Evolutionary conservation across 1,140 invertebrate genomes (phyloP).

Genomic region (Diachasma alloeum): DNA sequence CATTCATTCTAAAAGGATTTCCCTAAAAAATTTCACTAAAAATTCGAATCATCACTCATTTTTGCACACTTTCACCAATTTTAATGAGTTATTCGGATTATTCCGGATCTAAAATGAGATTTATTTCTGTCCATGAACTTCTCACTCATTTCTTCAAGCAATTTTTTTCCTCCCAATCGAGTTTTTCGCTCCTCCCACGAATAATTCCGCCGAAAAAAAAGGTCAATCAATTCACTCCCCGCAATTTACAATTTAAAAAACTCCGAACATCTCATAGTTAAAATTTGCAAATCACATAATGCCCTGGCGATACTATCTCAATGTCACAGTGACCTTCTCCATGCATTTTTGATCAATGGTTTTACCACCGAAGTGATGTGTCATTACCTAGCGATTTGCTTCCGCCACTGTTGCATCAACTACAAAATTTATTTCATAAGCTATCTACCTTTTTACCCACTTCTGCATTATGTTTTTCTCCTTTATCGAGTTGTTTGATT

Average conservation of each 20-base stretch:
- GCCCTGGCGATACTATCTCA: background rate
- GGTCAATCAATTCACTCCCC: too few relatives aligned
- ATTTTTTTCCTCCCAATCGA: too few relatives aligned
- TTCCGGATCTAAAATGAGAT: too few relatives aligned
- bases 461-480: background rate
- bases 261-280: background rate
- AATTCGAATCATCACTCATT: too few relatives aligned
- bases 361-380: background rate
- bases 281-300: background rate
- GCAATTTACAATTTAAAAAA: background rate
- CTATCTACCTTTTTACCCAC: background rate
- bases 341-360: conserved; percentile 3
- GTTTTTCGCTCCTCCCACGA: too few relatives aligned
- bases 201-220: too few relatives aligned
- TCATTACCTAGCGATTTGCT: background rate
- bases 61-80: too few relatives aligned
- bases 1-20: too few relatives aligned
- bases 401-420: conserved; percentile 2
- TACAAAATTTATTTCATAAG: conserved; percentile 1
- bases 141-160: too few relatives aligned
- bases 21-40: too few relatives aligned
- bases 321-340: background rate
- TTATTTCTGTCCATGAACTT: too few relatives aligned
- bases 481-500: background rate
- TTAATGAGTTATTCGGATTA: too few relatives aligned